Base-by-base conservation (phyloP, 2,888 invertebrate species). In the Frankliniella fusca region DNA sequence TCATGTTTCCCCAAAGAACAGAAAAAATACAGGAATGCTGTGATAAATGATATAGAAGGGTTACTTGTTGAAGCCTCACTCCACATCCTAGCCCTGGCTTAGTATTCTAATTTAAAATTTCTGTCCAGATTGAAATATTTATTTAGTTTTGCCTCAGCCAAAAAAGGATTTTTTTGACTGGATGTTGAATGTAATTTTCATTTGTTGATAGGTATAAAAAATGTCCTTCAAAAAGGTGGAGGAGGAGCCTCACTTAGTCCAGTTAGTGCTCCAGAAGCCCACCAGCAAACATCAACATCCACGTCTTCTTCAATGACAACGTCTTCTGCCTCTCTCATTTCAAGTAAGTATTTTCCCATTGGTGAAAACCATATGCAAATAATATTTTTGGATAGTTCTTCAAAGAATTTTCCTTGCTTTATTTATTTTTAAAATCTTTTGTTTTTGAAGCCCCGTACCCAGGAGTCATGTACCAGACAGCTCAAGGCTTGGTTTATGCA, bases 401-500 rank as follows among this genome's bases (percentile, higher is more conserved):
- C 38, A 38, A 38, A 38, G 5, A n/a, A n/a, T n/a, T n/a, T 50
- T 50, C 18, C 18, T 54, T 54, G 54, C 12, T 15, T 7, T 12
- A 5, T 54, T 54, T 54, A 54, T 70, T 20, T 54, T 54, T 54
- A 15, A 54, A 54, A 61, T 61, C 10, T 8, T 27, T 12, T 76
- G 11, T 2, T 27, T 9, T 76, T 76, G 5, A 23, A 76, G 70
- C 70, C 8, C 27, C 70, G 1, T 76, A 76, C 27, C 70, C 70
- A 27, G 70, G 70, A 76, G 70, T 76, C 27, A 76, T 76, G 70
- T 27, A 27, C 27, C 70, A 76, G 27, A 76, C 70, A 0, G 70
- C 70, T 27, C 70, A 76, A 76, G 70, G 70, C 8, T 76, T 76
- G 70, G 70, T 76, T 23, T 76, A 76, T 27, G 70, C 70, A 18